These are phyloP conservation scores for Montipora cactus DNA, from an alignment of 64 coral and sea anemone species.

Conservation along the genomic window DNA sequence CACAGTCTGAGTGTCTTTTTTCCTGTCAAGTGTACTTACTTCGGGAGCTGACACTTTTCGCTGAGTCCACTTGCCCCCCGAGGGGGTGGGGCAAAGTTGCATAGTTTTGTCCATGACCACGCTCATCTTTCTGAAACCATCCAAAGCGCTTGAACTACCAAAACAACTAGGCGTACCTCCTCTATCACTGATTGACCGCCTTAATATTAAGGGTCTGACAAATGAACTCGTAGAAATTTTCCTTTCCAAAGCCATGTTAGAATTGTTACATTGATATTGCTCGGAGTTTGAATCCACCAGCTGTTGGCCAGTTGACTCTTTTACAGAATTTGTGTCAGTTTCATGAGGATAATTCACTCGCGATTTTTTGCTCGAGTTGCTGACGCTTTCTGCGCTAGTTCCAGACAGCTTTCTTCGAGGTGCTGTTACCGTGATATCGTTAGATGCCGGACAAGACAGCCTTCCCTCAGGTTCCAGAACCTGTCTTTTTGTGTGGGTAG, in stretches of 20 bases:
- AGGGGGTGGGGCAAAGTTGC: neutral
- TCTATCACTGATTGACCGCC: neutral
- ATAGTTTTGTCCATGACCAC: neutral
- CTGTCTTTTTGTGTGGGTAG: constrained; percentile 10
- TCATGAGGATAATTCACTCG: neutral
- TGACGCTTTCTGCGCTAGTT: neutral
- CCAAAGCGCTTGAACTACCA: neutral
- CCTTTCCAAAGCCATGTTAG: neutral
- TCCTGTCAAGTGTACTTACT: neutral
- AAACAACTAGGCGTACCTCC: neutral
- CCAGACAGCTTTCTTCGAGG: neutral
- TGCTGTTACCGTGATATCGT: neutral
- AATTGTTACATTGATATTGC: neutral
- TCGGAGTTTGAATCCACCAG: neutral
- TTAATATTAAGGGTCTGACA: neutral
- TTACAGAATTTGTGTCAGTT: neutral
- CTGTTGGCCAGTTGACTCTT: neutral
- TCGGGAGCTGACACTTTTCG: neutral
- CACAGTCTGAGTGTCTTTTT: neutral
- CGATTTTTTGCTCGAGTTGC: neutral
- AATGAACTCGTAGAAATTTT: neutral
- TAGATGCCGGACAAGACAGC: neutral
- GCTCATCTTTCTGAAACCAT: constrained; percentile 11
- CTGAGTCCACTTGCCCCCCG: neutral
- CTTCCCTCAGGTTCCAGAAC: neutral